These are phyloP conservation scores for Zaprionus lineosus DNA, from an alignment of 2,888 invertebrate genomes.

Conservation along the genomic window DNA sequence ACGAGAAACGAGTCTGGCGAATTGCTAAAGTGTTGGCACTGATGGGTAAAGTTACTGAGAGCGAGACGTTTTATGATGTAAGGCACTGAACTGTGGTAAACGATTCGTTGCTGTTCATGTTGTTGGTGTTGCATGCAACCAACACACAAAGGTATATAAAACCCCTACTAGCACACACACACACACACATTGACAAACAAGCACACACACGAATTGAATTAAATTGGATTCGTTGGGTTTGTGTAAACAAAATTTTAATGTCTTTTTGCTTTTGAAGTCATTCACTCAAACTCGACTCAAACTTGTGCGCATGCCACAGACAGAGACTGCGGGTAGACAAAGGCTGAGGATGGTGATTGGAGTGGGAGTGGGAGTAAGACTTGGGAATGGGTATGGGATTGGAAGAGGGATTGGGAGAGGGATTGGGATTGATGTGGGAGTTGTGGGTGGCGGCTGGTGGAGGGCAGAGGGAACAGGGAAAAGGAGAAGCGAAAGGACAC, in stretches of 20 bases:
- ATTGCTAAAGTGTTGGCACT: constrained; percentile 50
- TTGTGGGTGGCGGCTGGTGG: no score
- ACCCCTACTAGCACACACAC: constrained; percentile 11
- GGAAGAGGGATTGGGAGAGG: no score
- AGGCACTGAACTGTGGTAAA: constrained; percentile 78
- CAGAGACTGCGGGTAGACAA: constrained; percentile 46
- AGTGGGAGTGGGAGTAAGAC: no score
- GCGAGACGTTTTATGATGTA: constrained; percentile 68
- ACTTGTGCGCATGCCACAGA: constrained; percentile 44
- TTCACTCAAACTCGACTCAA: constrained; percentile 69
- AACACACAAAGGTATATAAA: constrained; percentile 29
- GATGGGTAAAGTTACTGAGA: constrained; percentile 52
- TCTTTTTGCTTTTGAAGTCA: constrained; percentile 78
- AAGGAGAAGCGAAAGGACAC: no score
- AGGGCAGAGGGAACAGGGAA: no score
- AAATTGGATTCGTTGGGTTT: constrained; percentile 77
- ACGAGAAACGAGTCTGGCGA: constrained; percentile 16
- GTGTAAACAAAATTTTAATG: constrained; percentile 77
- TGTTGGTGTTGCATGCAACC: constrained; percentile 63
- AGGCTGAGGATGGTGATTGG: constrained; percentile 16
- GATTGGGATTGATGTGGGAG: no score
- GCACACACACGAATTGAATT: constrained; percentile 69
- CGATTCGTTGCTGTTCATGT: constrained; percentile 66
- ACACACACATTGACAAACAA: not conserved
- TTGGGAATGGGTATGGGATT: no score